Base-by-base conservation (phyloP, 2,888 invertebrate species). In the Trissolcus japonicus region DNA sequence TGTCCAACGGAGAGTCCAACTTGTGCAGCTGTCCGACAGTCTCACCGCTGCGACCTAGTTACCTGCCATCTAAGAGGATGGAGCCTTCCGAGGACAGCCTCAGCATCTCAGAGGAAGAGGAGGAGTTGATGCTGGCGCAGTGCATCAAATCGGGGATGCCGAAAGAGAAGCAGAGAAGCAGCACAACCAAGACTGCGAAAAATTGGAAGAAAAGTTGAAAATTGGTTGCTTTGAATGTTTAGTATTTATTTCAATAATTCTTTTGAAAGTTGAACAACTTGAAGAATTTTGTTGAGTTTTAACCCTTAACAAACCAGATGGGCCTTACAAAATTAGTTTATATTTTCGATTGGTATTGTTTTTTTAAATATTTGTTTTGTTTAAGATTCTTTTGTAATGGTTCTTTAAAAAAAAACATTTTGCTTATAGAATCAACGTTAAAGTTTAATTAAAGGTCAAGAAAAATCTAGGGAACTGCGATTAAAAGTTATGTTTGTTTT, bases 71-170 rank as follows among this genome's bases (percentile, higher is more conserved):
- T 1, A 40, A 55, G 7, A 16, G 59, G 9, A 57, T 61, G 0
- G 66, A 60, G 6, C 14, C 91, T 1, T 93, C 92, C 0, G 94
- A 94, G 83, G 91, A 91, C 67, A 91, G 91, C 74, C 92, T 92
- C 65, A 92, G 92, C 82, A 83, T 92, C 71, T 89, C 89, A 0
- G 87, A 86, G 16, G 89, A 89, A 43, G 92, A 93, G 59, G 92
- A 92, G 80, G 91, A 92, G 11, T 92, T 93, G 79, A 89, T 94
- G 80, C 85, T 94, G 6, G 93, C 93, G 14, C 93, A 93, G 85
- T 94, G 92, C 80, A 93, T 93, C 40, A 76, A 79, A 40, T 80
- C 92, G 46, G 93, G 92, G 17, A 93, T 93, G 86, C 92, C 92
- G n/a, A 91, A 92, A 90, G 92, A 92, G n/a, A n/a, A n/a, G 81